A percentile compares a stretch with the other conserved stretches of the same genome.
Conservation (phyloP, 2,113 vertebrate species). For the Sciurus niger region DNA sequence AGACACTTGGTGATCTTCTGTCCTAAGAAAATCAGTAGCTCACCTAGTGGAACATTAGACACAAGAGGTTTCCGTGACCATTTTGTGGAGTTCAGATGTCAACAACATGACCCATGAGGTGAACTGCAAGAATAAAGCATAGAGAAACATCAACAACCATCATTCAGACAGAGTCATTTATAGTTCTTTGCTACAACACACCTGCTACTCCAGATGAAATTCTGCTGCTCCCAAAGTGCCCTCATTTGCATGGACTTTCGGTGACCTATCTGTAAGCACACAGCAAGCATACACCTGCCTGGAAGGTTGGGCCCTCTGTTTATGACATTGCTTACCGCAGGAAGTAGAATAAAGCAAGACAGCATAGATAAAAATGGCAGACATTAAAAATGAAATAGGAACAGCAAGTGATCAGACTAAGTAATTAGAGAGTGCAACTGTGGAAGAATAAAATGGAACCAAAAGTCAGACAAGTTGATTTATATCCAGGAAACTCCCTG, state of each 20-base stretch:
- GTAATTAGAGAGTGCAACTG: background rate
- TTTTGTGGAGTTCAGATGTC: slow-evolving; percentile 60
- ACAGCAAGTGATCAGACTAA: slow-evolving; percentile 31
- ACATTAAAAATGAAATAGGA: slow-evolving; percentile 45
- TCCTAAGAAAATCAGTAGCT: background rate
- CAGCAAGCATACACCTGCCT: slow-evolving; percentile 66
- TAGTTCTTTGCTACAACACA: slow-evolving; percentile 59
- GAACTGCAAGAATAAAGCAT: slow-evolving; percentile 47
- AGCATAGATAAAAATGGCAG: slow-evolving; percentile 43
- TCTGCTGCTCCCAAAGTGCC: slow-evolving; percentile 17
- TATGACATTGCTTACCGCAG: slow-evolving; percentile 29
- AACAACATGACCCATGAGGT: slow-evolving; percentile 56
- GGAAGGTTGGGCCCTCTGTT: slow-evolving; percentile 44
- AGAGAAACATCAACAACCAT: slow-evolving; percentile 68
- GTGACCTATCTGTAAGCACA: slow-evolving; percentile 76
- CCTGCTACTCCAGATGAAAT: slow-evolving; percentile 70
- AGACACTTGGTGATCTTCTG: background rate
- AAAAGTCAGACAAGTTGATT: slow-evolving; percentile 50
- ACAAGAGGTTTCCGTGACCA: background rate
- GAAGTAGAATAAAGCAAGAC: slow-evolving; percentile 52
- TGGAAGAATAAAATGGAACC: slow-evolving; percentile 45
- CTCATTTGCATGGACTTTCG: slow-evolving; percentile 81
- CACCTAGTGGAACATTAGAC: slow-evolving; percentile 25
- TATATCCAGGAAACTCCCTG: slow-evolving; percentile 22
- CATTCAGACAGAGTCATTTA: slow-evolving; percentile 65